Evolutionary conservation across 2,797 vertebrate species (phyloP), one percentile per base, ranked within the genome.

Genomic region (Basileuterus tristriatus): DNA sequence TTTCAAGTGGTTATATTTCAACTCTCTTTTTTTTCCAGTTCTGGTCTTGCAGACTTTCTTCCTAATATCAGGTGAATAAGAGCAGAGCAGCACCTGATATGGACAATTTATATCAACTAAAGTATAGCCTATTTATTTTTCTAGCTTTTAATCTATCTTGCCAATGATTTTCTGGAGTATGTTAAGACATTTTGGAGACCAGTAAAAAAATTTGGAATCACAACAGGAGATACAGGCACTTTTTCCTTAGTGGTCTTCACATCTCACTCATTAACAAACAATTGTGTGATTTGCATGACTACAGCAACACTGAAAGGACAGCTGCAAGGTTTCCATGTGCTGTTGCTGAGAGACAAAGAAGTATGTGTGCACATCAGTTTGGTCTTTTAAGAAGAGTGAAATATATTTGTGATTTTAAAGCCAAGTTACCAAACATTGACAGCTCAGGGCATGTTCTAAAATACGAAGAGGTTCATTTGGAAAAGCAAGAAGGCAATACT

Each of bases 171-270:
- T 69, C n/a, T 76, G n/a, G 10, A 46, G 10, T 14, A 2, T 37
- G 20, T 30, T 13, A 93, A 74, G 71, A 30, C 6, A 13, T 6
- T 2, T 1, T 39, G 20, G 11, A 67, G 6, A 32, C 18, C 30
- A 63, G 8, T 13, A 58, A 41, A 58, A 50, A 71, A 44, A 4
- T 44, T 11, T 84, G 67, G 10, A 41, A 64, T 26, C n/a, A 26
- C 0, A 1, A 43, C 13, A 39, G 11, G 27, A 70, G 6, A 19
- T 6, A 65, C 0, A 0, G 18, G 11, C 4, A 34, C 6, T 17
- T 65, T 55, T 82, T 80, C 29, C 18, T 39, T 23, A 29, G 29
- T 19, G 1, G 5, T 63, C 86, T 80, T 74, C 39, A 47, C 8
- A 44, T 44, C 20, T 80, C 7, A 24, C 5, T 69, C 18, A 44